Base-by-base conservation (phyloP, 1,140 invertebrate genomes). In the Musca vetustissima region DNA sequence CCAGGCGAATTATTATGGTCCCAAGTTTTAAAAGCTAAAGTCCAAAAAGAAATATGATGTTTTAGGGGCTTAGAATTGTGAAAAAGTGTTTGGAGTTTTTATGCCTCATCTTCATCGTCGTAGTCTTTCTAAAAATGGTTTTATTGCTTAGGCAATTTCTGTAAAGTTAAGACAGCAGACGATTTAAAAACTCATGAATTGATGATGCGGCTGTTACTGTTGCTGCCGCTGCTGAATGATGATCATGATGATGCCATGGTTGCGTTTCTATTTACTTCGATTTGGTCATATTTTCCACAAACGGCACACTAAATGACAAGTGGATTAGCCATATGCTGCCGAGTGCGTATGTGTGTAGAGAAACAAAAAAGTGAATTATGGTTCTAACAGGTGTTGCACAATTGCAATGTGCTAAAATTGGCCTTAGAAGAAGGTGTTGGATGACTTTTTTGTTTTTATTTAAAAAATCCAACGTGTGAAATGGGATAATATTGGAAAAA, bases 111-210 rank as follows among this genome's bases (percentile, higher is more conserved):
- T n/a, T 13, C 36, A 2, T 43, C 11, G 6, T 43, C 36, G 6
- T 43, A 4, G 36, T 13, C 4, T 61, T 32, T 19, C 57, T 61
- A 61, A 61, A 61, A 61, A 61, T 61, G 57, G 57, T 61, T 61
- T 61, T 61, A 61, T 61, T 61, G 22, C 57, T 61, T 19, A 36
- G 36, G 36, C 57, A 36, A 61, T 36, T 19, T 32, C 57, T 36
- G 21, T 61, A 61, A 61, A 61, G 19, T 32, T 61, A 19, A 61
- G 36, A 43, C 36, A 61, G 57, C 36, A 36, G 57, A 61, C 57
- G 57, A 61, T 61, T 61, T 61, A 61, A 61, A 61, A 61, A 61
- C 57, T 61, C 57, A 61, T 61, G 57, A 61, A 61, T 36, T 61
- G 36, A 43, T 43, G 36, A 43, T 43, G 36, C 36, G n/a, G n/a